Base-by-base conservation (phyloP, 2,797 vertebrate genomes). In the Spizella passerina region DNA sequence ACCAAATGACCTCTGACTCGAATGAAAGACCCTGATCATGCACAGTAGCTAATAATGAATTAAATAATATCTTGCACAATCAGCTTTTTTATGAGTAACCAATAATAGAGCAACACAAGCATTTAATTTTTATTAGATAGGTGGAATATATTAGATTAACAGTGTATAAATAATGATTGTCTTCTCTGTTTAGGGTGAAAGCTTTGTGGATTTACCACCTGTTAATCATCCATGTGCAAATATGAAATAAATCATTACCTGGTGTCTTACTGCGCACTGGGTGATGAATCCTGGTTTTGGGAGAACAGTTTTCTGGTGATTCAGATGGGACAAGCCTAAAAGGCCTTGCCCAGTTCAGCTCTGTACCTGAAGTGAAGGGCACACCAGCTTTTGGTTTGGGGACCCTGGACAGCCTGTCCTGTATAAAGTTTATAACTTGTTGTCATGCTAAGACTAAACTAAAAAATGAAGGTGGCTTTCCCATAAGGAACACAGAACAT, bases 21-120 rank as follows among this genome's bases (percentile, higher is more conserved):
- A 75, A 81, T 0, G 0, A 53, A 66, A 36, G 47, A 41, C 22
- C 8, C 4, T 0, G 1, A 7, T 68, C 10, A n/a, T 36, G 26
- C 15, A 47, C 2, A 30, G 19, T 36, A 41, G 34, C 41, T 36
- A 60, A 47, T 43, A 17, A 29, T 60, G 3, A 60, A 55, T 55
- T 43, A 47, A 46, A 27, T 27, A n/a, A 6, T 11, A 14, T 8
- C 26, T 53, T 60, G 19, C 15, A 21, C 22, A 41, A 47, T 55
- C 15, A 68, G 4, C 4, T 20, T 55, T 60, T 68, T 47, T 29
- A 41, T 68, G 27, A 47, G 5, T n/a, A 60, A 41, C 6, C 12
- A 46, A 20, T 34, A 34, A 32, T 9, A 47, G 8, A 53, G 4
- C 10, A 66, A 52, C 10, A 52, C 10, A 53, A 59, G 19, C 8